These are phyloP conservation scores for Apodemia zela DNA, from an alignment of 2,888 invertebrate species.

Conservation along the genomic window DNA sequence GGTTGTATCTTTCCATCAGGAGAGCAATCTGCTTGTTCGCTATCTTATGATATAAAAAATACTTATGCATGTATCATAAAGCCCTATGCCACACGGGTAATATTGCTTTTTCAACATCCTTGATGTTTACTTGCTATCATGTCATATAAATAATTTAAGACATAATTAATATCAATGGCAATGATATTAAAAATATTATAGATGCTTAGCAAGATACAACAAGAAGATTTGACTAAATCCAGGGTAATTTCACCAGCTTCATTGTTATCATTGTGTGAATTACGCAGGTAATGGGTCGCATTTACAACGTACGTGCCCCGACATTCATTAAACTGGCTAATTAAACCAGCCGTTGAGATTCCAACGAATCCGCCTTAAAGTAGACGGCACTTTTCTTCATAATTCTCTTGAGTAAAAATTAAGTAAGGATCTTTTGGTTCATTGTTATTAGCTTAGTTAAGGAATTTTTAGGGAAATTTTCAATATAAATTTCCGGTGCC, in stretches of 20 bases:
- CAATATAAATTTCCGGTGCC: no score
- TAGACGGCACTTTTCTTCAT: slow-evolving; percentile 34
- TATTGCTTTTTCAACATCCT: no score
- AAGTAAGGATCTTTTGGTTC: slow-evolving; percentile 13
- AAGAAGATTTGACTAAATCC: slow-evolving; percentile 2
- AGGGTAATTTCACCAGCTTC: slow-evolving; percentile 30
- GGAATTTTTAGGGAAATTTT: no score
- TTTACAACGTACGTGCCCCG: slow-evolving; percentile 71
- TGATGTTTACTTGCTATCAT: no score
- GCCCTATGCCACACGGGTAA: no score
- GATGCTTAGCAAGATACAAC: neutral
- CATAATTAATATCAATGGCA: neutral
- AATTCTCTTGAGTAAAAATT: slow-evolving; percentile 32
- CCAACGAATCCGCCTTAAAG: slow-evolving; percentile 34
- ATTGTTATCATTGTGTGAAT: slow-evolving; percentile 73
- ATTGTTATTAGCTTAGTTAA: neutral
- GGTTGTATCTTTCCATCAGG: no score
- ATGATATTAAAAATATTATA: neutral
- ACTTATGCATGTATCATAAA: no score
- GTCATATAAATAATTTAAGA: no score
- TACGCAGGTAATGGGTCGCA: slow-evolving; percentile 71
- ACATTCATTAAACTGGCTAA: slow-evolving; percentile 75
- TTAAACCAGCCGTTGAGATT: slow-evolving; percentile 57
- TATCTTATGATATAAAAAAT: no score
- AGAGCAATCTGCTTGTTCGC: no score